phyloP scores from a whole-genome alignment of 2,888 invertebrate genomes.

The Idaea straminata region DNA sequence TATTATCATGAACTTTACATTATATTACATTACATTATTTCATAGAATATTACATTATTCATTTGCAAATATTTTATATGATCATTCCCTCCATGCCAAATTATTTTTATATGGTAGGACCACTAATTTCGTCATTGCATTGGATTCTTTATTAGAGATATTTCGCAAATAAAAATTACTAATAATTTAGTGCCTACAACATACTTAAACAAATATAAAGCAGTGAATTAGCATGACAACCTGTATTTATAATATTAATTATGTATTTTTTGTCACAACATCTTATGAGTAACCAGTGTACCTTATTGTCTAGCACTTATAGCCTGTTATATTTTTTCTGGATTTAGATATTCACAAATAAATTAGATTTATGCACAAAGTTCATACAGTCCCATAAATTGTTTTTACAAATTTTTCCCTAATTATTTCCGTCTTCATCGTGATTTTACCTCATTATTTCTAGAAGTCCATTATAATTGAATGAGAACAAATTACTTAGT shows the following conservation, averaged over 20 bases:
- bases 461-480: neutral
- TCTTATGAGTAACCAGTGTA: slow-evolving; percentile 12
- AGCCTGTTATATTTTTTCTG: slow-evolving; percentile 3
- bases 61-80: neutral
- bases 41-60: too few species aligned
- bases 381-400: neutral
- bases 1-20: too few species aligned
- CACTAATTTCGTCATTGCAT: neutral
- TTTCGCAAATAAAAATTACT: slow-evolving; percentile 19
- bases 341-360: slow-evolving; percentile 2
- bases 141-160: slow-evolving; percentile 2
- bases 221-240: slow-evolving; percentile 22
- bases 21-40: too few species aligned
- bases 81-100: neutral
- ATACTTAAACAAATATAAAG: neutral
- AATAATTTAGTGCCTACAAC: slow-evolving; percentile 10
- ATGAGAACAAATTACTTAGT: neutral
- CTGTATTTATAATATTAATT: slow-evolving; percentile 10
- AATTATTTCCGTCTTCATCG: too few species aligned
- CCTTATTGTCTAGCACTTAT: slow-evolving; percentile 34
- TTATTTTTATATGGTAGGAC: neutral
- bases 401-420: neutral
- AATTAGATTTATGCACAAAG: neutral
- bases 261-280: slow-evolving; percentile 15
- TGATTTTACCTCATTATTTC: neutral